A percentile compares a stretch with the other conserved stretches of the same genome.
phyloP scores from a whole-genome alignment of 2,113 vertebrate species.

The Cephalopholis sonnerati region DNA sequence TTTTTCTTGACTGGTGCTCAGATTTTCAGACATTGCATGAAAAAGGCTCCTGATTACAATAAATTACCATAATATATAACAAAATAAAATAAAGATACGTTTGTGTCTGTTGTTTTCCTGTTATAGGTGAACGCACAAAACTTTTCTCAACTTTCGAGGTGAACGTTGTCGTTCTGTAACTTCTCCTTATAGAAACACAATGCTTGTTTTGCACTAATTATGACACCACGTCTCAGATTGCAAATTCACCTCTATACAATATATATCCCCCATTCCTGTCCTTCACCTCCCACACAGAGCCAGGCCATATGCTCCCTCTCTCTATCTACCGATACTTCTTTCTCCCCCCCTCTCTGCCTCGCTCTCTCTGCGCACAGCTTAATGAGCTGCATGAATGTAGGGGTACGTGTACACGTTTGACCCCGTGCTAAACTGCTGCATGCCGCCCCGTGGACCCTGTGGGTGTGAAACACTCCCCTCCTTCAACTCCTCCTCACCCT shows the following conservation, averaged over 20 bases:
- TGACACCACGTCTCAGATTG: conserved; percentile 44
- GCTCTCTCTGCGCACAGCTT: conserved; percentile 31
- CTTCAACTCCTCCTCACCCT: conserved; percentile 33
- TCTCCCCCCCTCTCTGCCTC: conserved; percentile 30
- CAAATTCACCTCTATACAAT: conserved; percentile 39
- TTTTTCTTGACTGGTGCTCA: conserved; percentile 72
- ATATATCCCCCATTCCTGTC: conserved; percentile 55
- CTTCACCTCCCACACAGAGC: conserved; percentile 78
- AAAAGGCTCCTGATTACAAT: conserved; percentile 48
- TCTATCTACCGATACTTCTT: conserved; percentile 34
- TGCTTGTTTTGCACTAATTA: conserved; percentile 68
- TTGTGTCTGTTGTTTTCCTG: neutral
- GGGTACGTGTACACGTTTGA: conserved; percentile 75
- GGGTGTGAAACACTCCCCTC: conserved; percentile 42
- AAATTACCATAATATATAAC: conserved; percentile 60
- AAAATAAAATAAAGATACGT: conserved; percentile 43
- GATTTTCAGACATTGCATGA: conserved; percentile 60
- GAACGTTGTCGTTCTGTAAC: conserved; percentile 21
- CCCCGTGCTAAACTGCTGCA: conserved; percentile 76
- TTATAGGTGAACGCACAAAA: conserved; percentile 26
- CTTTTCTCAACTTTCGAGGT: conserved; percentile 60
- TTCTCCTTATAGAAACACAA: conserved; percentile 40
- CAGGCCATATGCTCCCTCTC: conserved; percentile 80
- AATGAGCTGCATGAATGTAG: conserved; percentile 78
- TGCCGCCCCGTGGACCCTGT: conserved; percentile 56